Percentiles rank a stretch among this genome's conserved stretches.
These are phyloP conservation scores for Oopsacas minuta DNA, from an alignment of 37 sponge, comb jelly and placozoan genomes.

Conservation along the genomic window DNA sequence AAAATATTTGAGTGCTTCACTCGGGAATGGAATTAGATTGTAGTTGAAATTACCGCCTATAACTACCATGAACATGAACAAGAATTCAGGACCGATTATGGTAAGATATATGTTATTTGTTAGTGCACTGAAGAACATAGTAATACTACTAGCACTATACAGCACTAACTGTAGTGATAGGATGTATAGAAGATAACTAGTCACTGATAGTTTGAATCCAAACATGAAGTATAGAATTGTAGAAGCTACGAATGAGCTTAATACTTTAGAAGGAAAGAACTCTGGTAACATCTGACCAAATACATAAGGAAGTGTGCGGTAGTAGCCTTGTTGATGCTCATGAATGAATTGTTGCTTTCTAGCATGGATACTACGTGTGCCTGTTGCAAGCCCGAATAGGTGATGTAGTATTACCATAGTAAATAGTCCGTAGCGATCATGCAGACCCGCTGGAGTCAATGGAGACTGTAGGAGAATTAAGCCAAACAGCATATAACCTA, in stretches of 20 bases:
- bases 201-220: neutral
- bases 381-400: neutral
- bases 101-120: neutral
- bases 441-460: neutral
- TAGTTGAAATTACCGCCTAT: neutral
- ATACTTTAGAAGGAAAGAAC: neutral
- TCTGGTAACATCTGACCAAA: neutral
- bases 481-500: neutral
- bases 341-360: neutral
- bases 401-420: neutral
- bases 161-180: neutral
- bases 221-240: slow-evolving; percentile 7
- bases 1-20: neutral
- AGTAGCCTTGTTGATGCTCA: neutral
- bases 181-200: neutral
- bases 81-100: neutral
- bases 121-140: neutral
- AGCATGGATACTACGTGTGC: neutral
- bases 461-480: neutral
- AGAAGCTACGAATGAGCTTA: neutral
- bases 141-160: neutral
- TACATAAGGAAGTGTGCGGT: neutral
- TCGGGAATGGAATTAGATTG: neutral
- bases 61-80: neutral
- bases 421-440: neutral